Evolutionary conservation across 2,113 vertebrate species (phyloP), one percentile per base, ranked within the genome.

Genomic region (Corvus moneduloides): DNA sequence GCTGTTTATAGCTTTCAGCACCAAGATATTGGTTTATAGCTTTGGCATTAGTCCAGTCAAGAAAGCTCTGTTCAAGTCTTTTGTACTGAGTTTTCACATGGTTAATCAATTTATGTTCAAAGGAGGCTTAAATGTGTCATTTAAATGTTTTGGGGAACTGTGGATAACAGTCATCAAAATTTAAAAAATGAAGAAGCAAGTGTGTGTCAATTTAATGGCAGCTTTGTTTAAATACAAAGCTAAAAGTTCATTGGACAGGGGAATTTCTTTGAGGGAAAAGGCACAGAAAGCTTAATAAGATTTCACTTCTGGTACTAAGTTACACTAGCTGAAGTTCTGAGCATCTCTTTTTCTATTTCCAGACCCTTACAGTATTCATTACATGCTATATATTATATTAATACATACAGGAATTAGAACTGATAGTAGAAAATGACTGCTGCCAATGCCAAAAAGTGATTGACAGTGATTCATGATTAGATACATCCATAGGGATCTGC

Each of bases 1-100:
- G 83, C 67, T 86, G 59, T 84, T 88, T 67, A 92, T 41, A 84
- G 94, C 72, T 92, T 91, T 93, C 83, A 71, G 72, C 64, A 89
- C 68, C 33, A 64, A 90, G 88, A 46, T 49, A 84, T 3, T 81
- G 49, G 41, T 90, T 95, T 88, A 77, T 68, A 80, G 56, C 58
- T 93, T 90, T 96, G 88, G 83, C 79, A 68, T 86, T 46, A 68
- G 52, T 80, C 79, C 64, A 93, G 61, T 66, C 56, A 86, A 61
- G 66, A 85, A 80, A 92, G 52, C 43, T 91, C 61, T 90, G 28
- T 32, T 93, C 33, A 44, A 63, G n/a, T 43, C 41, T 75, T 90
- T 55, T 79, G 32, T 56, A 56, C 52, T 16, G 10, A 62, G 13
- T 64, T 93, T 76, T 94, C 75, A 73, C 21, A 27, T 78, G 37